Base-by-base conservation (phyloP, 2,113 vertebrate species). In the Caranx melampygus region DNA sequence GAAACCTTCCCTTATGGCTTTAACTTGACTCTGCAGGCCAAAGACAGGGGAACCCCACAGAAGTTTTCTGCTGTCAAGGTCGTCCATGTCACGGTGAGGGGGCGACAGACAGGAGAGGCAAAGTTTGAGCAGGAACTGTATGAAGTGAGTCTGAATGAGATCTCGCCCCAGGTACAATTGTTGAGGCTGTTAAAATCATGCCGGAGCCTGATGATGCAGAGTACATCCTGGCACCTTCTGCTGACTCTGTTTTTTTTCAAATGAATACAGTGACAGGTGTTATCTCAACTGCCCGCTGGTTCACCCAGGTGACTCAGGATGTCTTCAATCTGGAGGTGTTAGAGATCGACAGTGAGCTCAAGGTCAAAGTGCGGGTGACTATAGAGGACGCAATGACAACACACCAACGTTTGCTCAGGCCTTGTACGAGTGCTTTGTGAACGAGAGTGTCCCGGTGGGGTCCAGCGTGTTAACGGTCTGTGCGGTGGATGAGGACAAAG, bases 21-120 rank as follows among this genome's bases (percentile, higher is more conserved):
- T 78, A 99, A 99, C 60, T 93, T 99, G 14, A 98, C 96, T 42
- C 94, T 99, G 60, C 98, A 99, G 92, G 98, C 97, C 0, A 97
- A 95, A 89, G 98, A 99, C 88, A 96, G 89, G 54, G 98, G 98
- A 16, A 95, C 93, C 35, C 98, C 98, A 37, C 96, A 96, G 66
- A 97, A 96, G 73, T 95, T 96, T 76, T 99, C 98, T 52, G 92
- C 94, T 0, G 85, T 95, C 6, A 96, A 95, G 66, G 77, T 95
- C 1, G 91, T 97, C 33, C 95, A 96, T 49, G 93, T 99, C 44
- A 85, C 85, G 74, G 93, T 95, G 65, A 95, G 94, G 73, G 91
- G 85, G 79, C 95, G 83, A 45, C 93, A 94, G 66, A 92, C 33
- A 3, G 70, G 84, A 2, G 94, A 95, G 2, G 3, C 93, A 7